These are phyloP conservation scores for Entelurus aequoreus DNA, from an alignment of 2,113 vertebrate genomes.

Conservation along the genomic window DNA sequence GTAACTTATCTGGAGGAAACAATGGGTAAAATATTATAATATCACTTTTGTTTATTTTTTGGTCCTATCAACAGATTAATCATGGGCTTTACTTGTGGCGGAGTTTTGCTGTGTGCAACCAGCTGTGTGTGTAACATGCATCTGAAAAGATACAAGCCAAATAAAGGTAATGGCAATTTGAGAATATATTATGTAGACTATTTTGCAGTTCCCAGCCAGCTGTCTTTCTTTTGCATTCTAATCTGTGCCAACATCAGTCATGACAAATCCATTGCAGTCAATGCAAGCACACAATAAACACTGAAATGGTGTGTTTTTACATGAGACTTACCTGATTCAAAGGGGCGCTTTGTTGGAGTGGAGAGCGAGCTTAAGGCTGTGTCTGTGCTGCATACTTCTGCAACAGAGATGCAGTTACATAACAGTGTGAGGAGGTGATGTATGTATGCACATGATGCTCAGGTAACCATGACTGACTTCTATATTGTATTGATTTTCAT, in stretches of 20 bases:
- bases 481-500: not conserved
- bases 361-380: constrained; percentile 49
- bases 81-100: constrained; percentile 14
- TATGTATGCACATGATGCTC: constrained; percentile 1
- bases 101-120: constrained; percentile 1
- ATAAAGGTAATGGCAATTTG: not conserved
- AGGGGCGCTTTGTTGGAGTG: constrained; percentile 60
- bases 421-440: not conserved
- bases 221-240: too few relatives aligned
- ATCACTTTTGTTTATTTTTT: too few relatives aligned
- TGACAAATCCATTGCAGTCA: constrained; percentile 2
- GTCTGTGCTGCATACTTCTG: constrained; percentile 56
- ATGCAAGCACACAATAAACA: constrained; percentile 3
- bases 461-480: constrained; percentile 5
- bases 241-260: not conserved
- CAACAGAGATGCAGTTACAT: constrained; percentile 6
- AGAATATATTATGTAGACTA: not conserved
- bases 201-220: not conserved
- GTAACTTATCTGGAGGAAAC: not conserved
- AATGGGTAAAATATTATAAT: too few relatives aligned
- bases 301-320: constrained; percentile 11
- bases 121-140: not conserved
- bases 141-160: constrained; percentile 1
- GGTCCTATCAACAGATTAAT: not conserved
- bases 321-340: constrained; percentile 56